phyloP scores from a whole-genome alignment of 2,797 vertebrate genomes.

The Ceyx erithaca region DNA sequence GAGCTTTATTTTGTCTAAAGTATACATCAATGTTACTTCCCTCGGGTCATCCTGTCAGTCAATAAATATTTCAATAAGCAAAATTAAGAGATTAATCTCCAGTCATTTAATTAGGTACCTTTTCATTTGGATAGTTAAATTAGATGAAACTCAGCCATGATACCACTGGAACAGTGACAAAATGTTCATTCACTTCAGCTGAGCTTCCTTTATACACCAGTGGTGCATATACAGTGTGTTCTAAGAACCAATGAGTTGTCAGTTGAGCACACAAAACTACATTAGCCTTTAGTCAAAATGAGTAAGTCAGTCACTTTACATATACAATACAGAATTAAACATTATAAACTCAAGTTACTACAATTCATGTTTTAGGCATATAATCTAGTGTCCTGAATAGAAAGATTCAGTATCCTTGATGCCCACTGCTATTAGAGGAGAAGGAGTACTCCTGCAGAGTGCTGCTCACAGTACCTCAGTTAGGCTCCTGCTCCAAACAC shows the following conservation, averaged over 20 bases:
- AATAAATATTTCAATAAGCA: background rate
- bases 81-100: background rate
- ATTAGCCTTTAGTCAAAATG: background rate
- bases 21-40: background rate
- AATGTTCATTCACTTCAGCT: background rate
- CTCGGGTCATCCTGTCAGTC: background rate
- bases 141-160: background rate
- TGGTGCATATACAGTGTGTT: background rate
- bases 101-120: background rate
- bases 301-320: background rate
- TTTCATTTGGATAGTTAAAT: background rate
- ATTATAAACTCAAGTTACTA: background rate
- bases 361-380: background rate
- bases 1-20: background rate
- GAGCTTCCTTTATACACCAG: background rate
- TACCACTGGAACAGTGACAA: background rate
- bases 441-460: rapidly evolving
- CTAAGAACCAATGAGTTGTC: background rate
- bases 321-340: background rate
- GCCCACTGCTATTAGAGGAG: rapidly evolving
- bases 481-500: background rate
- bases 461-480: background rate
- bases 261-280: background rate
- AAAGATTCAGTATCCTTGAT: background rate
- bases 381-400: background rate